These are phyloP conservation scores for Cricetomys ansorgei DNA, from an alignment of 2,113 vertebrate genomes.

Conservation along the genomic window DNA sequence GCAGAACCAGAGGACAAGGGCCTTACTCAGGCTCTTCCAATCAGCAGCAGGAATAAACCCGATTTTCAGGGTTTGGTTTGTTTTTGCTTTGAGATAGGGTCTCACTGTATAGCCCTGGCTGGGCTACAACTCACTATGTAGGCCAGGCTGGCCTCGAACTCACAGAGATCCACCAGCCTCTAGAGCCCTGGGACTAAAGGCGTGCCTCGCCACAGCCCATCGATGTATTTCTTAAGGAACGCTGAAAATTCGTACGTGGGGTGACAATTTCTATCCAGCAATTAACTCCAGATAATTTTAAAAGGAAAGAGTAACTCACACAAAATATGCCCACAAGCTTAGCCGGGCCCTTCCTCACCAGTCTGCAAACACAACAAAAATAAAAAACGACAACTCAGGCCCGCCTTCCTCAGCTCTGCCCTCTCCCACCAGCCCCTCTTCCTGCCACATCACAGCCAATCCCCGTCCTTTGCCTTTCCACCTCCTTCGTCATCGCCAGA, in stretches of 20 bases:
- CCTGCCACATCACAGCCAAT: not conserved
- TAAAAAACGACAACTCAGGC: not conserved
- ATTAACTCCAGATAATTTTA: constrained; percentile 11
- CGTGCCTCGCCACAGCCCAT: not conserved
- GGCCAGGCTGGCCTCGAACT: not conserved
- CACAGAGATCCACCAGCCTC: not conserved
- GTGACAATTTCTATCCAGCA: constrained; percentile 15
- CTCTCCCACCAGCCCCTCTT: not conserved
- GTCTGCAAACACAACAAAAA: constrained; percentile 24
- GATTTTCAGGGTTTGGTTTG: not conserved
- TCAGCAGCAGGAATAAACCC: not conserved
- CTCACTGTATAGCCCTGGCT: not conserved
- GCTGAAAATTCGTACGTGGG: not conserved
- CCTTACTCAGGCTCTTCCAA: not conserved
- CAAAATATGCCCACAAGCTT: not conserved
- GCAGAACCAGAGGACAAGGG: not conserved
- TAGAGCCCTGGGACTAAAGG: not conserved
- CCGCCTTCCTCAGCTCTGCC: not conserved
- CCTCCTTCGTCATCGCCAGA: not conserved
- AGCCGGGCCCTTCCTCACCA: not conserved
- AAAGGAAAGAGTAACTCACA: not conserved
- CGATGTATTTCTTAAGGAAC: not conserved
- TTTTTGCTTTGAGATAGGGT: not conserved
- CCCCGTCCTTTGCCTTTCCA: constrained; percentile 36
- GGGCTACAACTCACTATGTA: not conserved